Evolutionary conservation across 1,140 invertebrate genomes (phyloP), one percentile per base, ranked within the genome.

Genomic region (Rhynchophorus ferrugineus): DNA sequence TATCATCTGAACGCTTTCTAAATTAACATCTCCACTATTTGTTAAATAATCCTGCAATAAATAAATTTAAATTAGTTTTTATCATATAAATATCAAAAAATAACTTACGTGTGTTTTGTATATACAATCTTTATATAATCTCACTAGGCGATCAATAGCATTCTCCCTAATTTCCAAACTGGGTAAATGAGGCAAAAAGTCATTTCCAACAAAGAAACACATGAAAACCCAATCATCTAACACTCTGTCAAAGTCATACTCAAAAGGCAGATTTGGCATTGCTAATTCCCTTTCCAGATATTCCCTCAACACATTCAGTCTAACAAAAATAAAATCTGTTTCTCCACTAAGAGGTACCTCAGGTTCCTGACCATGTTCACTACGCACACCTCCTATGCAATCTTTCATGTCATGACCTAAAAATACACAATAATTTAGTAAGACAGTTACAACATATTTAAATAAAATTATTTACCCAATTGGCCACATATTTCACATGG

Each of bases 191-290:
- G 97, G 97, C 58, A 99, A 71, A 71, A 99, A 99, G 76, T 99
- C 97, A 73, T 99, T 99, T 35, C 97, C 97, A 48, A 99, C 97
- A 75, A 99, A 99, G 74, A 99, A 99, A 73, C 97, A 99, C 93
- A 99, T 98, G 69, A 99, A 98, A 0, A 99, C 95, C 95, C 96
- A 99, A 73, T 99, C 97, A 71, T 99, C 97, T 2, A 97, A 67
- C 1, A 83, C 91, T 53, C 92, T 73, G 65, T 97, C 90, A 66
- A 92, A 91, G 61, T 90, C 85, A 67, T 90, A 92, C 37, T 80
- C 72, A 68, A 98, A 98, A 1, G 95, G 93, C 11, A 99, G 75
- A 72, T 91, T 91, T 0, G 88, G 88, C 90, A 99, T 97, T 46
- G 77, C 69, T 24, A 99, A 74, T 59, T 97, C 95, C 70, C 80